Evolutionary conservation across 2,888 invertebrate species (phyloP).

Genomic region (Opisthograptis luteolata): DNA sequence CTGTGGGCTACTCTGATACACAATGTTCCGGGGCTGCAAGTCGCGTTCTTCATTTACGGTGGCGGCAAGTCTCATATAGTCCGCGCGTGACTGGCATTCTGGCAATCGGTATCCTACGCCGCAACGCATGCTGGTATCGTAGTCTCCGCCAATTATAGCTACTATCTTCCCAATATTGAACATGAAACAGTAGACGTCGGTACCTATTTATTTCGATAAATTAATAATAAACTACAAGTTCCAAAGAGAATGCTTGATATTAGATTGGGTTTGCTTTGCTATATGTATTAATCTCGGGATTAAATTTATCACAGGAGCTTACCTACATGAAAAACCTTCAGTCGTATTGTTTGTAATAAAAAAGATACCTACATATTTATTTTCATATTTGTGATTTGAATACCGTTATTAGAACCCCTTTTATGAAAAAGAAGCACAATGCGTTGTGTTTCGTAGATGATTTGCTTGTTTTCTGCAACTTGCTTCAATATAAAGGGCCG

Average conservation of each 20-base stretch:
- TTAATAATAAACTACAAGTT: no score
- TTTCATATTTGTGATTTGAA: background rate
- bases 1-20: slow-evolving; percentile 12
- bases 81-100: slow-evolving; percentile 66
- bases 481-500: slow-evolving; percentile 54
- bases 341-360: slow-evolving; percentile 2
- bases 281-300: no score
- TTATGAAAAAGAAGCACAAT: slow-evolving; percentile 37
- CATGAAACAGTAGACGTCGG: slow-evolving; percentile 15
- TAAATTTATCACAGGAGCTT: no score
- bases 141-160: slow-evolving; percentile 45
- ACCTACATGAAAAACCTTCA: no score
- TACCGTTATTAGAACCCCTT: slow-evolving; percentile 7
- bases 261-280: no score
- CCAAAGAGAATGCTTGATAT: no score
- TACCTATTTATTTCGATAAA: background rate
- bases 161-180: slow-evolving; percentile 32
- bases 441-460: slow-evolving; percentile 47
- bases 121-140: slow-evolving; percentile 37
- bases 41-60: slow-evolving; percentile 61
- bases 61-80: slow-evolving; percentile 67
- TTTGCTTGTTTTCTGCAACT: slow-evolving; percentile 59
- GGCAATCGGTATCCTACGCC: slow-evolving; percentile 35
- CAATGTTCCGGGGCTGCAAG: slow-evolving; percentile 25
- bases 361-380: slow-evolving; percentile 12